Evolutionary conservation across 2,888 invertebrate genomes (phyloP).

Genomic region (Hypsopygia costalis): DNA sequence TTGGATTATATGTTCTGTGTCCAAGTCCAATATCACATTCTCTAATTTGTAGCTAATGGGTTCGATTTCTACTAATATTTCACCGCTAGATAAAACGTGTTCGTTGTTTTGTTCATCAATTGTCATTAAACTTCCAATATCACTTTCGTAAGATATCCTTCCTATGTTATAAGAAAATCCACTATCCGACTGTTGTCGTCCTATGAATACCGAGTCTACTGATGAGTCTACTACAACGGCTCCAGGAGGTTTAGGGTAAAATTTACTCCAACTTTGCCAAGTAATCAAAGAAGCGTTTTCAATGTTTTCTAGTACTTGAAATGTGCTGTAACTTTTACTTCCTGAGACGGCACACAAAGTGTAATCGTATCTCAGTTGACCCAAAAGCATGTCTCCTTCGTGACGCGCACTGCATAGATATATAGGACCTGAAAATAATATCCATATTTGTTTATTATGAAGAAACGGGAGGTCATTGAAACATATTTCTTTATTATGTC

Average conservation of each 20-base stretch:
- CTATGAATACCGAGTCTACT: constrained; percentile 58
- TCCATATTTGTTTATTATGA: neutral
- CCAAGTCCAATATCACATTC: constrained; percentile 80
- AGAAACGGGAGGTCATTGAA: too few species aligned
- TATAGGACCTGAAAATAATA: constrained; percentile 63
- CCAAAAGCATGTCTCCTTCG: constrained; percentile 87
- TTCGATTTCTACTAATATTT: constrained; percentile 90
- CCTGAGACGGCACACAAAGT: constrained; percentile 83
- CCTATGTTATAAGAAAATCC: constrained; percentile 83
- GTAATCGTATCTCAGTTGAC: constrained; percentile 82
- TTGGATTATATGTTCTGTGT: constrained; percentile 73
- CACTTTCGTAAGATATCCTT: constrained; percentile 83
- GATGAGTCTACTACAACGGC: constrained; percentile 82
- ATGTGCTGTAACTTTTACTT: constrained; percentile 79
- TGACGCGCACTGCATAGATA: constrained; percentile 88
- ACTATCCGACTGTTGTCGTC: constrained; percentile 50
- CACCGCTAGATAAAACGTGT: constrained; percentile 81
- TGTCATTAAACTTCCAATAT: constrained; percentile 85
- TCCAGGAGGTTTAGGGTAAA: constrained; percentile 83
- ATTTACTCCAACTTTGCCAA: constrained; percentile 89
- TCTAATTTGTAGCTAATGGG: constrained; percentile 88
- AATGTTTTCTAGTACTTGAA: constrained; percentile 88
- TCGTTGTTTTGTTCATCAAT: constrained; percentile 83
- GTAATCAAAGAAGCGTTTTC: constrained; percentile 87
- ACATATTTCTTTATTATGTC: too few species aligned